Conservation (phyloP, 2,113 vertebrate species). For the Collichthys lucidus region DNA sequence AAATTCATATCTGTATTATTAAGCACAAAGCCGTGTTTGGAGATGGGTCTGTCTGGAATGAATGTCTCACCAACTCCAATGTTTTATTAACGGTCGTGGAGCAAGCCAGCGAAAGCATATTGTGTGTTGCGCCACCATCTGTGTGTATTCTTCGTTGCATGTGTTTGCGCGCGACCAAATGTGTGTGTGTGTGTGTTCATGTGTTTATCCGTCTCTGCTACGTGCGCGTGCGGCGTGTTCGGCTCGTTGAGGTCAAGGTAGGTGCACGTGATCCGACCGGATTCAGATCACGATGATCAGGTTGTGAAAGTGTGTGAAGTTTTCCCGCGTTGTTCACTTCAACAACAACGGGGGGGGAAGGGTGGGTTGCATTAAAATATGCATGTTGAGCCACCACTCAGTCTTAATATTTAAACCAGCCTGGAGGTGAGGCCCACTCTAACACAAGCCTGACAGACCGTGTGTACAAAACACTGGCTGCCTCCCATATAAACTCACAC, state of each 20-base stretch:
- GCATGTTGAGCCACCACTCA: conserved; percentile 73
- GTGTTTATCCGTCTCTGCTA: not conserved
- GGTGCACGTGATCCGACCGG: not conserved
- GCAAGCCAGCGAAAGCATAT: conserved; percentile 76
- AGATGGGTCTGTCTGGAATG: conserved; percentile 63
- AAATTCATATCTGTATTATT: conserved; percentile 66
- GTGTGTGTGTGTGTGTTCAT: conserved; percentile 33
- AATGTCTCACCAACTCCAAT: conserved; percentile 74
- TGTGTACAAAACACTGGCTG: conserved; percentile 71
- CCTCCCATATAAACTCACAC: conserved; percentile 64
- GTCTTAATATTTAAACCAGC: conserved; percentile 85
- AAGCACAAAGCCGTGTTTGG: conserved; percentile 66
- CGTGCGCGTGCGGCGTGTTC: not conserved
- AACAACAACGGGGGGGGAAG: no score
- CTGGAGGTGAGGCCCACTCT: conserved; percentile 77
- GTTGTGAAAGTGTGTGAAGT: conserved; percentile 21
- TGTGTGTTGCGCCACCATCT: conserved; percentile 78
- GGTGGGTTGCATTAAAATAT: conserved; percentile 75
- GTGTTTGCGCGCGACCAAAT: conserved; percentile 38
- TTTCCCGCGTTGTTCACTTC: conserved; percentile 39
- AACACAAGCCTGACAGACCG: conserved; percentile 66
- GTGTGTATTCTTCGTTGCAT: conserved; percentile 65
- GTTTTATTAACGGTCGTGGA: conserved; percentile 74
- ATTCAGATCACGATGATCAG: not conserved
- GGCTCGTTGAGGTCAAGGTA: conserved; percentile 38